Conservation (phyloP, 1,140 invertebrate species). For the Galleria mellonella region DNA sequence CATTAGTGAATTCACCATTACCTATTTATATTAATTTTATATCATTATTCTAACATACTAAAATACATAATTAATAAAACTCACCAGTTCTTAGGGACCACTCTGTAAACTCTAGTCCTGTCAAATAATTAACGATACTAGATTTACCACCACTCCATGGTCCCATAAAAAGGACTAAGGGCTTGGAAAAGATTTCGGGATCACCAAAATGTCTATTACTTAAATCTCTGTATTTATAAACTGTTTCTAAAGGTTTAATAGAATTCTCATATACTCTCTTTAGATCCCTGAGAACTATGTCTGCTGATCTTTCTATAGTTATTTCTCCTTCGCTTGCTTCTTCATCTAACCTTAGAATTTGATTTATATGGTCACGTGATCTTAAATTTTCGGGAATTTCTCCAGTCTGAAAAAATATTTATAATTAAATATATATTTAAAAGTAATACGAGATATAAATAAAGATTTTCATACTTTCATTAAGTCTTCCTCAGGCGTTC, state of each 20-base stretch:
- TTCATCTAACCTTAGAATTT: conserved; percentile 86
- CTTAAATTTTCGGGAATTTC: conserved; percentile 85
- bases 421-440: conserved; percentile 1
- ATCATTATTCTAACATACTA: neutral
- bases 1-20: too few species aligned
- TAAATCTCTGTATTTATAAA: conserved; percentile 94
- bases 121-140: conserved; percentile 93
- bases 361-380: conserved; percentile 86
- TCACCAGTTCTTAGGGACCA: conserved; percentile 90
- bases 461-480: conserved; percentile 62
- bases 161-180: conserved; percentile 93
- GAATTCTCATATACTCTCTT: conserved; percentile 91
- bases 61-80: neutral
- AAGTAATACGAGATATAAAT: neutral
- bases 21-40: too few species aligned
- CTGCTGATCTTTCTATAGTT: conserved; percentile 82
- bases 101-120: conserved; percentile 89
- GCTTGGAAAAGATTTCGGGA: conserved; percentile 96
- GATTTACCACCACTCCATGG: conserved; percentile 97
- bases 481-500: conserved; percentile 76
- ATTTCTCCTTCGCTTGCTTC: conserved; percentile 83
- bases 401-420: conserved; percentile 76
- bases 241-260: conserved; percentile 90
- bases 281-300: conserved; percentile 87
- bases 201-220: conserved; percentile 95